These are phyloP conservation scores for Struthio camelus DNA, from an alignment of 2,113 vertebrate species.

Conservation along the genomic window DNA sequence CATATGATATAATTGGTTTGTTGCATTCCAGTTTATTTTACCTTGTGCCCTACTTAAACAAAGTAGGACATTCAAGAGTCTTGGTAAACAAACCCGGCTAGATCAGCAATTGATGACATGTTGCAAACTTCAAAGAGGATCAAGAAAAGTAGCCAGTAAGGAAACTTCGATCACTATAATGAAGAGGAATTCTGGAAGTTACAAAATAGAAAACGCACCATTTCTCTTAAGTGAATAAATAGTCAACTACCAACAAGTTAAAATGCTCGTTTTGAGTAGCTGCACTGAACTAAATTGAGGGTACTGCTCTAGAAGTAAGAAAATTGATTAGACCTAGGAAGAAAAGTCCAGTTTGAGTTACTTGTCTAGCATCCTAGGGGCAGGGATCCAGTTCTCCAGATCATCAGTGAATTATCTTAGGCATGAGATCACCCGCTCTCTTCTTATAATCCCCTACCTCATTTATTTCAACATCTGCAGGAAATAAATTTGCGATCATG, in stretches of 20 bases:
- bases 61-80: background rate
- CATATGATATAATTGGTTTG: background rate
- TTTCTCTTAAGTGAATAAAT: background rate
- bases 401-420: background rate
- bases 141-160: background rate
- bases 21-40: background rate
- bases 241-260: background rate
- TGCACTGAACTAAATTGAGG: background rate
- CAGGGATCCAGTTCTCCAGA: background rate
- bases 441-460: background rate
- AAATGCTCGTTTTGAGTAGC: fast-evolving
- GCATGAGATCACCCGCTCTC: background rate
- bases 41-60: background rate
- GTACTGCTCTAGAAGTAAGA: background rate
- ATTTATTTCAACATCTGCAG: conserved; percentile 12
- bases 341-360: fast-evolving
- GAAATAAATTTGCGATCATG: background rate
- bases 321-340: background rate
- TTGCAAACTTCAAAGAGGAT: background rate
- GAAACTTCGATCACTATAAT: background rate
- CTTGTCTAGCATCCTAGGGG: background rate
- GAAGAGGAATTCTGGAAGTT: background rate
- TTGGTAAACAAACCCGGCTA: background rate
- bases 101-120: background rate
- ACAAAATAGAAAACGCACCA: background rate